Evolutionary conservation across 2,113 vertebrate species (phyloP).

Genomic region (Calidris pugnax): DNA sequence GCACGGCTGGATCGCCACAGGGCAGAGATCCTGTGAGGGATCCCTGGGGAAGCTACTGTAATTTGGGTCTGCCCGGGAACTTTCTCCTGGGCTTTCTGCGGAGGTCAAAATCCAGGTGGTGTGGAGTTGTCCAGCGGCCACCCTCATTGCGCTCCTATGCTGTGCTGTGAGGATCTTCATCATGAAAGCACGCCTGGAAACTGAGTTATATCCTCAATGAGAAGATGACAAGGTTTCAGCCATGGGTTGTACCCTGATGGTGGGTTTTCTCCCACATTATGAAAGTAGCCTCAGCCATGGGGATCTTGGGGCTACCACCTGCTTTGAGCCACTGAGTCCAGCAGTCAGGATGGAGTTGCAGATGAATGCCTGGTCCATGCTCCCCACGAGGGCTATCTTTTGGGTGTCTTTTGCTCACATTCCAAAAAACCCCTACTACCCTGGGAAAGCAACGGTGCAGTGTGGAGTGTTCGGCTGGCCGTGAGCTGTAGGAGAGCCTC

Average conservation of each 20-base stretch:
- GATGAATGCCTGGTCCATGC: neutral
- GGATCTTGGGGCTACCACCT: neutral
- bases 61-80: neutral
- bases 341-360: neutral
- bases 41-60: constrained; percentile 8
- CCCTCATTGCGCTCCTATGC: neutral
- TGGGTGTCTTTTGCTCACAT: neutral
- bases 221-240: neutral
- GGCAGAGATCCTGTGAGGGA: neutral
- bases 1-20: neutral
- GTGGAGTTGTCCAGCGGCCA: neutral
- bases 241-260: neutral
- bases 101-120: neutral
- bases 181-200: neutral
- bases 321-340: neutral
- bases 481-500: neutral
- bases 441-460: neutral
- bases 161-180: neutral
- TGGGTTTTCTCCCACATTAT: neutral
- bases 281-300: neutral
- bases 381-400: neutral
- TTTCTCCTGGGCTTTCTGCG: neutral
- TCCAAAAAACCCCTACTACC: neutral
- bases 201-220: neutral
- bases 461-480: fast-evolving